These are phyloP conservation scores for Drosophila kepulauana DNA, from an alignment of 1,140 invertebrate genomes.

Conservation along the genomic window DNA sequence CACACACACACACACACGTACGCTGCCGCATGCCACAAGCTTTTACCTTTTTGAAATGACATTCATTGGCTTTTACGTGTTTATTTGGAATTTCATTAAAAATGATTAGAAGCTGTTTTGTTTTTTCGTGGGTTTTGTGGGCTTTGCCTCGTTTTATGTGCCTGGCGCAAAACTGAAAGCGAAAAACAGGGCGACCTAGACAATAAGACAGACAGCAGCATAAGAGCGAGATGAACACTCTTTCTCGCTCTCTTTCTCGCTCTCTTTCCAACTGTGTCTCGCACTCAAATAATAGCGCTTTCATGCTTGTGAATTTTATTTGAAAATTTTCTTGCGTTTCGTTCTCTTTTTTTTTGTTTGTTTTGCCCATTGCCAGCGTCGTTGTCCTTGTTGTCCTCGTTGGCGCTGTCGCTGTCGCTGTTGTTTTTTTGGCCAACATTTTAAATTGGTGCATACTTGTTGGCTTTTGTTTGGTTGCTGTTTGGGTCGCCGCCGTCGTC, in stretches of 20 bases:
- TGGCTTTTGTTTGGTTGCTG: conserved; percentile 72
- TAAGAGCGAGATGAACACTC: neutral
- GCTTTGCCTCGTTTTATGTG: conserved; percentile 52
- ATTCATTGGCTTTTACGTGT: conserved; percentile 82
- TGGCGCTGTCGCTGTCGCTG: conserved; percentile 6
- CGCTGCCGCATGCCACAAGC: conserved; percentile 50
- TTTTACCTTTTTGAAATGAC: conserved; percentile 83
- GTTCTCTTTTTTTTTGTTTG: conserved; percentile 11
- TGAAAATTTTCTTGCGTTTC: conserved; percentile 80
- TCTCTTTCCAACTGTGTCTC: conserved; percentile 30
- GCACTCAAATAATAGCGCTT: conserved; percentile 72
- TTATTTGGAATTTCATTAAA: conserved; percentile 83
- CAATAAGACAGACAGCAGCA: neutral
- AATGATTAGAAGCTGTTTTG: conserved; percentile 83
- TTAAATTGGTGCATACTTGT: conserved; percentile 82
- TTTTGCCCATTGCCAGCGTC: conserved; percentile 40
- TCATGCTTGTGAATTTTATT: conserved; percentile 82
- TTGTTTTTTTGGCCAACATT: conserved; percentile 59
- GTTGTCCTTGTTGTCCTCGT: conserved; percentile 27
- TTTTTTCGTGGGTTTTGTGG: conserved; percentile 74
- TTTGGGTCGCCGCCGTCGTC: conserved; percentile 33
- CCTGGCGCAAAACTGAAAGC: neutral
- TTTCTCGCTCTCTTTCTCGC: too few species aligned
- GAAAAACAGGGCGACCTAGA: neutral
- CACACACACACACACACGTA: conserved; percentile 16